Conservation (phyloP, 2,888 invertebrate genomes). For the Drosophila fulvimacula region DNA sequence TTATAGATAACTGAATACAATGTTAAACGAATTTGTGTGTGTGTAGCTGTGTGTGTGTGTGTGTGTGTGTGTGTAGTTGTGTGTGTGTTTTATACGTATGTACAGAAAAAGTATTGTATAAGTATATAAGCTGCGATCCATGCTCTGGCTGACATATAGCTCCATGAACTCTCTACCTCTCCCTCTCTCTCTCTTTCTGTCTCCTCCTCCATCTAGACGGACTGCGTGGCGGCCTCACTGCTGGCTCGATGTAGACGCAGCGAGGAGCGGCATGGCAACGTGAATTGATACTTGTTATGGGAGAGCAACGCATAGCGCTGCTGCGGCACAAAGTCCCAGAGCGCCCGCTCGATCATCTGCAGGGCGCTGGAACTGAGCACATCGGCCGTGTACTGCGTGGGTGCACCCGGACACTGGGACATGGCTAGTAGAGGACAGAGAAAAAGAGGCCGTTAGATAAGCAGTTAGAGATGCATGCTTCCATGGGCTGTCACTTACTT, state of each 20-base stretch:
- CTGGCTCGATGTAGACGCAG: constrained; percentile 77
- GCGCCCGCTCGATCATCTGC: constrained; percentile 88
- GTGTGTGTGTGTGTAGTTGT: not conserved
- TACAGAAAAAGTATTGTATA: constrained; percentile 46
- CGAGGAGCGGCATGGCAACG: constrained; percentile 85
- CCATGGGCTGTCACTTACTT: constrained; percentile 78
- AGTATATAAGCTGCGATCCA: constrained; percentile 34
- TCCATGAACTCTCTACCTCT: constrained; percentile 3
- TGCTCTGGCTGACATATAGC: constrained; percentile 7
- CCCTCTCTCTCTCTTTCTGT: not conserved
- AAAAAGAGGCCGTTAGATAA: not conserved
- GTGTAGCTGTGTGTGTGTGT: constrained; percentile 1
- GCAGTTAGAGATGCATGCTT: not conserved
- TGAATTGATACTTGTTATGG: constrained; percentile 84
- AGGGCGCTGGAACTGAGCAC: constrained; percentile 87
- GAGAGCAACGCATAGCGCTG: constrained; percentile 85
- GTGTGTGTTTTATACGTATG: constrained; percentile 39
- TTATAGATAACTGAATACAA: constrained; percentile 31
- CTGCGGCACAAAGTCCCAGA: constrained; percentile 86
- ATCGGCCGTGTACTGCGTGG: constrained; percentile 88
- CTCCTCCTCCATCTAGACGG: constrained; percentile 51
- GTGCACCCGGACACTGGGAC: constrained; percentile 86
- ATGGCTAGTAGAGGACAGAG: constrained; percentile 56
- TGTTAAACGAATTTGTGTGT: constrained; percentile 17
- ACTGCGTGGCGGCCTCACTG: constrained; percentile 67